phyloP scores from a whole-genome alignment of 2,797 vertebrate species.

The Notolepis coatsorum region DNA sequence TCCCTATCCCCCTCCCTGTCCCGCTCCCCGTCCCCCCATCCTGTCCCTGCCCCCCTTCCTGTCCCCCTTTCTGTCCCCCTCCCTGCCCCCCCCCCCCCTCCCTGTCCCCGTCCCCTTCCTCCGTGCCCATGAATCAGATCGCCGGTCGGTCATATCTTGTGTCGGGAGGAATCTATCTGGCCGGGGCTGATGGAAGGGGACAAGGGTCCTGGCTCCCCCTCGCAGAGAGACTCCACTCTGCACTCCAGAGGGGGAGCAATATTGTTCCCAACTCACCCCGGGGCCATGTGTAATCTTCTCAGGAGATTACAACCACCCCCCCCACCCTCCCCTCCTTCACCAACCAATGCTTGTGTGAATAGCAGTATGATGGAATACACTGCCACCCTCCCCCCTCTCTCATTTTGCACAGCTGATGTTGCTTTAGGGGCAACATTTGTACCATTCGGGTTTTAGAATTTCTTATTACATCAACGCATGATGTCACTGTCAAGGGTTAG shows the following conservation, averaged over 20 bases:
- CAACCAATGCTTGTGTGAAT: constrained; percentile 44
- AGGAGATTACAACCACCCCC: constrained; percentile 70
- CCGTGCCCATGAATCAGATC: constrained; percentile 51
- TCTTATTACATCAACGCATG: constrained; percentile 22
- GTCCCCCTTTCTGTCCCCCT: constrained; percentile 31
- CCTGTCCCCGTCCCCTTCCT: too few relatives aligned
- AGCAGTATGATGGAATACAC: constrained; percentile 52
- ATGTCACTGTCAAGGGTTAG: constrained; percentile 1
- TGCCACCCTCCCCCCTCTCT: constrained; percentile 35
- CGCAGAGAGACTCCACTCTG: constrained; percentile 63
- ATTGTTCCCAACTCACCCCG: constrained; percentile 69
- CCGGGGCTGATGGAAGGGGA: constrained; percentile 53
- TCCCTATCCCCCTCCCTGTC: too few relatives aligned
- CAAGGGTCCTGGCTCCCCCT: constrained; percentile 65
- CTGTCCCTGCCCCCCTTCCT: too few relatives aligned
- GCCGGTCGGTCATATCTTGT: constrained; percentile 58
- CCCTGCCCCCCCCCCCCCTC: constrained; percentile 8
- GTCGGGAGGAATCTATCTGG: constrained; percentile 68
- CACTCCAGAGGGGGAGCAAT: constrained; percentile 66
- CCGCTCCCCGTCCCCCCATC: too few relatives aligned
- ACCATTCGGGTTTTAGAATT: neutral
- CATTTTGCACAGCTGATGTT: constrained; percentile 31
- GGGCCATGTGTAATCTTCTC: constrained; percentile 77
- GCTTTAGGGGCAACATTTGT: constrained; percentile 34
- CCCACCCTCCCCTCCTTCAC: constrained; percentile 50